Conservation (phyloP, 2,113 vertebrate genomes). For the Picathartes gymnocephalus region DNA sequence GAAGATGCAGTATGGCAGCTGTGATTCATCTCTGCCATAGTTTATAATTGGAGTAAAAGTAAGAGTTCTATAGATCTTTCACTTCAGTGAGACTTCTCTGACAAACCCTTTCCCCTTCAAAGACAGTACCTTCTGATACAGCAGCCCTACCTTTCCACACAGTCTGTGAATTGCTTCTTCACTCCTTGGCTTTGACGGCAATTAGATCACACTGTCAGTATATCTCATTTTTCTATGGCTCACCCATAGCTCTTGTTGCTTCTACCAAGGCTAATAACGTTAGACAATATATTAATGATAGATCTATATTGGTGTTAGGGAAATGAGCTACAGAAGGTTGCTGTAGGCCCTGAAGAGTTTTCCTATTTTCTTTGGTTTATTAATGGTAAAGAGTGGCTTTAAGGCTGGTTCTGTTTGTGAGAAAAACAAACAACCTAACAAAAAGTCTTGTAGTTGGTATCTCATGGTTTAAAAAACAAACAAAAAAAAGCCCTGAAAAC, state of each 20-base stretch:
- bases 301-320: background rate
- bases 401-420: conserved; percentile 25
- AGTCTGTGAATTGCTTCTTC: background rate
- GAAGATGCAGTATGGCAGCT: background rate
- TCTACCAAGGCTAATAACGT: background rate
- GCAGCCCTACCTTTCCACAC: background rate
- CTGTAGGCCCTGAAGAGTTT: conserved; percentile 29
- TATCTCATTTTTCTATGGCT: background rate
- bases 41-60: background rate
- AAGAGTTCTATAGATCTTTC: background rate
- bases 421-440: background rate
- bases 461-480: background rate
- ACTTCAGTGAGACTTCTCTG: background rate
- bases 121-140: background rate
- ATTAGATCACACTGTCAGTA: background rate
- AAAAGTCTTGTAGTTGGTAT: background rate
- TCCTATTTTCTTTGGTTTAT: conserved; percentile 36
- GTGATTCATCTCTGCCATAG: background rate
- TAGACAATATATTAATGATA: background rate
- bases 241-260: background rate
- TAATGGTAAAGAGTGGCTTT: conserved; percentile 32
- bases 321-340: conserved; percentile 43
- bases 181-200: background rate
- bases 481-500: background rate
- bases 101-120: background rate